Evolutionary conservation across 2,797 vertebrate species (phyloP), one percentile per base, ranked within the genome.

Genomic region (Hylomyscus alleni): DNA sequence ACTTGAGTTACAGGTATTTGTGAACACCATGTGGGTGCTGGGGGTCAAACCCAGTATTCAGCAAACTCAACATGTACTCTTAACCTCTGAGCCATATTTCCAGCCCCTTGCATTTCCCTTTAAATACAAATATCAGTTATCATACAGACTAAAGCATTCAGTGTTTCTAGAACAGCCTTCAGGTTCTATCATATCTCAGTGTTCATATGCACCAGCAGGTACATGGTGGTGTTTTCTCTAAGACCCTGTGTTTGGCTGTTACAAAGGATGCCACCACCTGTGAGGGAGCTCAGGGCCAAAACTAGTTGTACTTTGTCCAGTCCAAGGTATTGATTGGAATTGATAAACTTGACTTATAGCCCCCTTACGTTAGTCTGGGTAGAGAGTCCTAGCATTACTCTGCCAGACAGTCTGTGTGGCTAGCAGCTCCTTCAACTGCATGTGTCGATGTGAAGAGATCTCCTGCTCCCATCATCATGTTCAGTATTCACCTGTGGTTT

Each of bases 261-360:
- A 13, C 60, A 47, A 26, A 31, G 13, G 17, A 17, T 47, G 50
- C 47, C n/a, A 54, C 20, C 22, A 44, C 47, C 17, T 58, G 54
- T 60, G n/a, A 62, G 24, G n/a, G 40, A n/a, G 37, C 5, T 87
- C 65, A 54, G 69, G 26, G 34, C 22, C 85, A 5, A 54, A 31
- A 8, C 47, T 65, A 44, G 44, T 44, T 50, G 13, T 44, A 20
- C 31, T 20, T 1, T 69, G 9, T 56, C 19, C 19, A n/a, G 37
- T 52, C n/a, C n/a, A n/a, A n/a, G n/a, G n/a, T n/a, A n/a, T n/a
- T 9, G 1, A 22, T 9, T 34, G 47, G 50, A 82, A 17, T 19
- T 34, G 0, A n/a, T 12, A 44, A 6, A 4, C 13, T 37, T 56
- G 3, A 12, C 22, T n/a, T 11, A 5, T 11, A 40, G 15, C 44